These are phyloP conservation scores for Myocastor coypus DNA, from an alignment of 2,113 vertebrate species.

Conservation along the genomic window DNA sequence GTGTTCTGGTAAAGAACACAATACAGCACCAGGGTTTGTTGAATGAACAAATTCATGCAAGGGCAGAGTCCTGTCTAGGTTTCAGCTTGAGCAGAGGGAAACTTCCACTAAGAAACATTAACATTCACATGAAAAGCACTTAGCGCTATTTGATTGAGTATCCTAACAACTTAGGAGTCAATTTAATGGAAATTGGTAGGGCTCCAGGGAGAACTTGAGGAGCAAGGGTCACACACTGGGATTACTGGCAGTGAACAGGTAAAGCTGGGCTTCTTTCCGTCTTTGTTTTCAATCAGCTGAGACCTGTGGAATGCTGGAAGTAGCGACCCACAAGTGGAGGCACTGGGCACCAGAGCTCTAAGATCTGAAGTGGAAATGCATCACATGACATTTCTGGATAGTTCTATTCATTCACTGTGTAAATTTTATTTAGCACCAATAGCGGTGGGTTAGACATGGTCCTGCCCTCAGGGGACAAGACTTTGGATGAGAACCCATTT, in stretches of 20 bases:
- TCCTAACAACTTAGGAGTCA: conserved; percentile 42
- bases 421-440: neutral
- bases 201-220: neutral
- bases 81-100: neutral
- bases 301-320: conserved; percentile 16
- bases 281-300: conserved; percentile 28
- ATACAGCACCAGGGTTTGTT: neutral
- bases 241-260: neutral
- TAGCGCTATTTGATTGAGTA: conserved; percentile 51
- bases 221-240: neutral
- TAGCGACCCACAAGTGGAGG: conserved; percentile 1
- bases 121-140: conserved; percentile 65
- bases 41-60: neutral
- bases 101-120: conserved; percentile 35
- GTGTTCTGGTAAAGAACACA: neutral
- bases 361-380: neutral
- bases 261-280: neutral
- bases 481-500: neutral
- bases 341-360: neutral
- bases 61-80: neutral
- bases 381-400: neutral
- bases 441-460: neutral
- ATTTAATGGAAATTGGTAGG: conserved; percentile 63
- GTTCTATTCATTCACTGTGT: neutral
- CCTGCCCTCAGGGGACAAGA: neutral